phyloP scores from a whole-genome alignment of 2,113 vertebrate genomes.

The Probosciger aterrimus region DNA sequence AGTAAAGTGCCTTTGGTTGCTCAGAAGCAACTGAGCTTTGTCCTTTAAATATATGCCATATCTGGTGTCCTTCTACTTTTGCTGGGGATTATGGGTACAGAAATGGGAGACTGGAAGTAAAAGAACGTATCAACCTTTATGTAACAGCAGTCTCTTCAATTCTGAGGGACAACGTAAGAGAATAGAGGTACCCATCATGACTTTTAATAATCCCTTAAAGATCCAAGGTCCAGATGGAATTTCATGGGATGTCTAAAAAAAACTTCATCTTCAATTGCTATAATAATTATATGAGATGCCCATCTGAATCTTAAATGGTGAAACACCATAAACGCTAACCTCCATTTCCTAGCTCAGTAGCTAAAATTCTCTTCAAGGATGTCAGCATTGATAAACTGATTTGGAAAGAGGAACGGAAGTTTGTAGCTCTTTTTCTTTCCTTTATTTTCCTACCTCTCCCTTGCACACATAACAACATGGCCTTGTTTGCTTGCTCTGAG shows the following conservation, averaged over 20 bases:
- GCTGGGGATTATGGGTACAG: neutral
- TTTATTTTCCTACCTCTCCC: neutral
- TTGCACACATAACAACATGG: neutral
- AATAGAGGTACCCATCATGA: neutral
- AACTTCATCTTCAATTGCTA: neutral
- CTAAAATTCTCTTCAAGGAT: neutral
- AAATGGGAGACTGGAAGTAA: neutral
- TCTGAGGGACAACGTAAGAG: neutral
- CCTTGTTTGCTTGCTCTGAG: neutral
- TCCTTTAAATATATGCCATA: neutral
- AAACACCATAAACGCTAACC: neutral
- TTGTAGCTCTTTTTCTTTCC: neutral
- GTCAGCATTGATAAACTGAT: neutral
- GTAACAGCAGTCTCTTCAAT: neutral
- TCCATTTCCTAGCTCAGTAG: neutral
- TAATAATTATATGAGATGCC: neutral
- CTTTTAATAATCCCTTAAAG: neutral
- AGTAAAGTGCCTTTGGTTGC: neutral
- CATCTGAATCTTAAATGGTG: neutral
- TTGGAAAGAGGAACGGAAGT: neutral
- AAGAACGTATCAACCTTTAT: neutral
- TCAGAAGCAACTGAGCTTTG: neutral
- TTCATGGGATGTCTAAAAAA: neutral
- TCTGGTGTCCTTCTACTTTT: neutral
- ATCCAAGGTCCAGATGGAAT: neutral